Evolutionary conservation across 2,888 invertebrate genomes (phyloP).

Genomic region (Eubasilissa splendida): DNA sequence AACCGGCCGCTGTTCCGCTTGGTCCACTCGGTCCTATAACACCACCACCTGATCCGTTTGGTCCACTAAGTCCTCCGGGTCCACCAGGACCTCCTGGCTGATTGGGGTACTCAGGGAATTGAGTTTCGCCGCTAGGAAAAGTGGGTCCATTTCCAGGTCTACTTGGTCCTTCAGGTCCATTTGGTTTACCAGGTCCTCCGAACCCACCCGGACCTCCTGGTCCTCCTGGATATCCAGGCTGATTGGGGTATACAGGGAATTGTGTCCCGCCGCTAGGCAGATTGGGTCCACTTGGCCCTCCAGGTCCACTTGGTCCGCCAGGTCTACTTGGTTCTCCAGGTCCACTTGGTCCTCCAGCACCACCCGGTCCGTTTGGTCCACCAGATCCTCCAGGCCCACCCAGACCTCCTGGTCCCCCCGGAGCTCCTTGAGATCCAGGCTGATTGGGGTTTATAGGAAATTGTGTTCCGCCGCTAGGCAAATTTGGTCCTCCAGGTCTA

Average conservation of each 20-base stretch:
- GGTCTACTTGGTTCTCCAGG: constrained; percentile 55
- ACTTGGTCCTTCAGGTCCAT: constrained; percentile 61
- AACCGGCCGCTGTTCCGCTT: constrained; percentile 59
- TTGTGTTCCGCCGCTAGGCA: constrained; percentile 53
- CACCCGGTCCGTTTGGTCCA: constrained; percentile 59
- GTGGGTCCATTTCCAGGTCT: constrained; percentile 54
- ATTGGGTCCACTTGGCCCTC: constrained; percentile 57
- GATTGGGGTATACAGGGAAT: constrained; percentile 33
- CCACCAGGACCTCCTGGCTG: constrained; percentile 48
- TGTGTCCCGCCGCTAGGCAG: constrained; percentile 58
- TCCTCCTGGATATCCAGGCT: constrained; percentile 57
- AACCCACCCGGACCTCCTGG: constrained; percentile 59
- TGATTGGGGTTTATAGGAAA: no score
- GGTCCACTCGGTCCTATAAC: constrained; percentile 2
- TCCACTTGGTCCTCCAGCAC: constrained; percentile 54
- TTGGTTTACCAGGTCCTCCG: constrained; percentile 50
- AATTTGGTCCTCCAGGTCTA: constrained; percentile 61
- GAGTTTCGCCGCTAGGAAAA: constrained; percentile 51
- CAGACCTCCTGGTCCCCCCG: background rate
- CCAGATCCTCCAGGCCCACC: constrained; percentile 41
- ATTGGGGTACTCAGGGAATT: background rate
- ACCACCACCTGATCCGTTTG: constrained; percentile 60
- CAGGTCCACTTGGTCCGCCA: constrained; percentile 62
- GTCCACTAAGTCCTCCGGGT: constrained; percentile 52
- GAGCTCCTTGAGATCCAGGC: constrained; percentile 58